These are phyloP conservation scores for Drosophila equinoxialis DNA, from an alignment of 1,140 invertebrate genomes.

Conservation along the genomic window DNA sequence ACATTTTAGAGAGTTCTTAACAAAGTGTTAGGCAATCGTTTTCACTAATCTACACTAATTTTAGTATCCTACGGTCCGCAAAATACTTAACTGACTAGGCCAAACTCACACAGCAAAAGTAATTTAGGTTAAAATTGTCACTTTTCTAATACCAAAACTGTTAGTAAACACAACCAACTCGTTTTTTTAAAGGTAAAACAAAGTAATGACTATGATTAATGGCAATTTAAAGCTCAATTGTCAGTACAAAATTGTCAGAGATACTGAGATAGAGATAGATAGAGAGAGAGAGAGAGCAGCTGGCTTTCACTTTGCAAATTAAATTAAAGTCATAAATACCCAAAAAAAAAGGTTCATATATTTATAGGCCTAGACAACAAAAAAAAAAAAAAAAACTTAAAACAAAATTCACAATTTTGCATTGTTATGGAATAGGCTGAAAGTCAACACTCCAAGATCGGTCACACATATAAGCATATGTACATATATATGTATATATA, in stretches of 20 bases:
- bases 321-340: background rate
- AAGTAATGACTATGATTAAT: background rate
- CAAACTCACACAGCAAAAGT: too few species aligned
- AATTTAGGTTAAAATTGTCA: too few species aligned
- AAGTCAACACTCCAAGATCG: background rate
- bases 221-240: background rate
- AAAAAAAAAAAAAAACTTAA: background rate
- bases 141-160: too few species aligned
- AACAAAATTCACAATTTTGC: conserved; percentile 6
- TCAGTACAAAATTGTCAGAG: background rate
- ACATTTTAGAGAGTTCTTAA: too few species aligned
- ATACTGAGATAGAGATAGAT: background rate
- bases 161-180: background rate
- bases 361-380: background rate
- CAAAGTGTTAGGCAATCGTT: too few species aligned
- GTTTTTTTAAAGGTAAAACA: background rate
- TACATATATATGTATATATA: background rate
- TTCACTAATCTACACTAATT: too few species aligned
- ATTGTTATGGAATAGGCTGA: background rate
- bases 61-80: too few species aligned
- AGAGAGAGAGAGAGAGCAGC: background rate
- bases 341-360: background rate
- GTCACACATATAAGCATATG: background rate
- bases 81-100: too few species aligned
- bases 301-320: conserved; percentile 9